Percentiles rank a stretch among this genome's conserved stretches.
Conservation (phyloP, 2,888 invertebrate species). For the Tigriopus californicus region DNA sequence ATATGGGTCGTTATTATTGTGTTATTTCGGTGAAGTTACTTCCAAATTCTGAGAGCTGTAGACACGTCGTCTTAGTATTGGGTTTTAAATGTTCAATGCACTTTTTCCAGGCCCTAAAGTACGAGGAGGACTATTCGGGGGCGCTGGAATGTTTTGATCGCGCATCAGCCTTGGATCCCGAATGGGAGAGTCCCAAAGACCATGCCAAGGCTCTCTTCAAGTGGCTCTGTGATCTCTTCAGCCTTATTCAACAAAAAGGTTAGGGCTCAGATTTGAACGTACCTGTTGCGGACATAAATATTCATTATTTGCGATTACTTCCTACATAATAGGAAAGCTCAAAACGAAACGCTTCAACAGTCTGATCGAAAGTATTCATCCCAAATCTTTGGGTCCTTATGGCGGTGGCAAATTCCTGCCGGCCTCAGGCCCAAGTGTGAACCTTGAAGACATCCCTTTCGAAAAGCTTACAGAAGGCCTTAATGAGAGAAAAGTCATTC, state of each 20-base stretch:
- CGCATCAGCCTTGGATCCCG: conserved; percentile 50
- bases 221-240: conserved; percentile 34
- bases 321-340: conserved; percentile 48
- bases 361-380: conserved; percentile 38
- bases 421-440: conserved; percentile 32
- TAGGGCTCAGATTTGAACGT: too few species aligned
- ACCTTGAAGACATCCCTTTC: conserved; percentile 34
- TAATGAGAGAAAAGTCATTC: conserved; percentile 45
- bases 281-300: too few species aligned
- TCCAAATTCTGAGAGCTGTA: too few species aligned
- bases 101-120: conserved; percentile 44
- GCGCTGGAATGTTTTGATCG: conserved; percentile 48
- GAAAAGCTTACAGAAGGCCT: conserved; percentile 39
- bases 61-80: too few species aligned
- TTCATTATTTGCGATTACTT: too few species aligned
- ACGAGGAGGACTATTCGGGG: conserved; percentile 51
- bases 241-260: not conserved
- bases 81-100: too few species aligned
- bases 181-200: conserved; percentile 46
- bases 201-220: conserved; percentile 42
- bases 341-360: conserved; percentile 49
- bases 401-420: conserved; percentile 36
- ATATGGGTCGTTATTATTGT: too few species aligned
- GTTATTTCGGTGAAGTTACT: too few species aligned
- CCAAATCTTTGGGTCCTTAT: conserved; percentile 49